Conservation (phyloP, 1,140 invertebrate species). For the Drosophila novamexicana region DNA sequence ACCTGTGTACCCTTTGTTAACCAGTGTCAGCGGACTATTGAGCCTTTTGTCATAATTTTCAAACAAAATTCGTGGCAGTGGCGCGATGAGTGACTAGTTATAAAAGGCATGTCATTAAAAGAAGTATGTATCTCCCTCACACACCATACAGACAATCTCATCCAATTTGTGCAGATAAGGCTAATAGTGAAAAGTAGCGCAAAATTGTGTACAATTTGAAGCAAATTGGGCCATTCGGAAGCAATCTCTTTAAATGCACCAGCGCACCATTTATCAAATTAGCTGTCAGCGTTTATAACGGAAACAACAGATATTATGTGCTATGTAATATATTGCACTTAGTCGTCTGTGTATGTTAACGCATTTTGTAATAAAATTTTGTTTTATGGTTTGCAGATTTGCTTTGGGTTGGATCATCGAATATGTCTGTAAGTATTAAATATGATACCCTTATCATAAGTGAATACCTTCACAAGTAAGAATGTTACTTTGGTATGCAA, state of each 20-base stretch:
- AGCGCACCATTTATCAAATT: constrained; percentile 53
- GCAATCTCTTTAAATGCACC: constrained; percentile 38
- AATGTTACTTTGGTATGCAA: no score
- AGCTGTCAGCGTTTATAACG: constrained; percentile 30
- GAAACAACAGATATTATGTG: constrained; percentile 9
- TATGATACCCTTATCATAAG: no score
- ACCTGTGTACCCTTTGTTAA: constrained; percentile 89
- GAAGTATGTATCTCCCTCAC: background rate
- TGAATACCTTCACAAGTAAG: no score
- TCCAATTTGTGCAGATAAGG: background rate
- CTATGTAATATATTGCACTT: background rate
- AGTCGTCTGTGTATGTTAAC: background rate
- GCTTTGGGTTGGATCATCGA: background rate
- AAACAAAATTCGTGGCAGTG: constrained; percentile 88
- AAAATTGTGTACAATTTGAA: constrained; percentile 42
- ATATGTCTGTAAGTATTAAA: no score
- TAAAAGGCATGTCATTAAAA: constrained; percentile 80
- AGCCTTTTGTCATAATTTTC: constrained; percentile 88
- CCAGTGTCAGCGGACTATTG: constrained; percentile 85
- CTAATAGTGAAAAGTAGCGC: constrained; percentile 15
- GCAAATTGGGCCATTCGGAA: constrained; percentile 40
- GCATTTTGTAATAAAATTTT: constrained; percentile 12
- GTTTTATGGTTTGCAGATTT: constrained; percentile 2
- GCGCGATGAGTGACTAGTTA: constrained; percentile 85
- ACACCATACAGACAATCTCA: background rate